A percentile compares a stretch with the other conserved stretches of the same genome.
Evolutionary conservation across 2,113 vertebrate genomes (phyloP).

Genomic region (Campylomormyrus numenius): DNA sequence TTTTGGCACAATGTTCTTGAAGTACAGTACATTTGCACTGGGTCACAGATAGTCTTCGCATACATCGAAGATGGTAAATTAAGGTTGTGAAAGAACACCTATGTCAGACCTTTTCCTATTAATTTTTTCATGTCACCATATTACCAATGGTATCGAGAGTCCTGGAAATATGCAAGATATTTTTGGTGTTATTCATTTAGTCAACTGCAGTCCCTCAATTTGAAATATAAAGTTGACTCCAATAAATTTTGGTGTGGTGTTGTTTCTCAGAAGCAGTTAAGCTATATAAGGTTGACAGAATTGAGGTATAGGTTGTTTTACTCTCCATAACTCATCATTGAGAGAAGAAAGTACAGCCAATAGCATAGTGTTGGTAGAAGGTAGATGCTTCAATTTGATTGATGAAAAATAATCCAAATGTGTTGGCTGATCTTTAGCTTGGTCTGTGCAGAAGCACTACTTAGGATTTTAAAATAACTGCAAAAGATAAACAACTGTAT

Average conservation of each 20-base stretch:
- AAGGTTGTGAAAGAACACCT: background rate
- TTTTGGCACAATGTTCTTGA: slow-evolving; percentile 13
- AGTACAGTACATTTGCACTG: background rate
- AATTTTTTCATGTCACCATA: background rate
- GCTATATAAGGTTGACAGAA: background rate
- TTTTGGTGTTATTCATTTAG: background rate
- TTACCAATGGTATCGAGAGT: background rate
- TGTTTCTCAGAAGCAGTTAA: background rate
- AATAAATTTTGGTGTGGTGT: background rate
- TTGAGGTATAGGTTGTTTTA: slow-evolving; percentile 14
- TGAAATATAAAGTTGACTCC: background rate
- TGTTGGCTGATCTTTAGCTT: background rate
- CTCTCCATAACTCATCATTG: background rate
- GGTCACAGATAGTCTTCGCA: background rate
- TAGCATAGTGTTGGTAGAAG: background rate
- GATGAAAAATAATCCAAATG: background rate
- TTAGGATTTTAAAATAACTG: slow-evolving; percentile 20
- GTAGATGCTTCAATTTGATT: background rate
- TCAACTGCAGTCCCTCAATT: background rate
- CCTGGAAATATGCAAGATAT: background rate
- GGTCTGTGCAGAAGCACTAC: background rate
- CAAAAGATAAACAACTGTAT: slow-evolving; percentile 2
- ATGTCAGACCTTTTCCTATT: background rate
- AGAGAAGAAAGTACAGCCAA: background rate
- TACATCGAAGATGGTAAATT: background rate